Evolutionary conservation across 2,797 vertebrate species (phyloP).

Genomic region (Psittacula derbiana): DNA sequence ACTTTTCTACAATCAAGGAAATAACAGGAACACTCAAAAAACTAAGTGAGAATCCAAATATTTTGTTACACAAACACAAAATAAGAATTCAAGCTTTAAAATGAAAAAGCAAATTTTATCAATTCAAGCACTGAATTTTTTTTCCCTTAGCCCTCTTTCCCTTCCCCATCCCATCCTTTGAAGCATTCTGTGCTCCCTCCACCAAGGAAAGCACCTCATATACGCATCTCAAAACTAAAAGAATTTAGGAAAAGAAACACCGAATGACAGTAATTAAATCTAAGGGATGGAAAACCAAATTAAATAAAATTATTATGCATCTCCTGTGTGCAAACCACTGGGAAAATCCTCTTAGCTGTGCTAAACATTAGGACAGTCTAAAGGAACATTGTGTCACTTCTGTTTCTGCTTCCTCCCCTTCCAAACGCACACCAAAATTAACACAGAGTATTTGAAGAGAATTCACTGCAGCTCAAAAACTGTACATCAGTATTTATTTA

Average conservation of each 20-base stretch:
- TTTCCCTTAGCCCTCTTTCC: neutral
- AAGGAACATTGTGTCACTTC: neutral
- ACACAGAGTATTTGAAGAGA: neutral
- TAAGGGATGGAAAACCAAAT: neutral
- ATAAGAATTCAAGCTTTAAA: neutral
- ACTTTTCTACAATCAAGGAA: neutral
- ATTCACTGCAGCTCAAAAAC: neutral
- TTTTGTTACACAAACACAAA: neutral
- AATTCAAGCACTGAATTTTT: neutral
- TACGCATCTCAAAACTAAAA: neutral
- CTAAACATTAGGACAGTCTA: neutral
- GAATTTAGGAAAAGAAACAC: neutral
- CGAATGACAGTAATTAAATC: neutral
- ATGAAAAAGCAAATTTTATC: neutral
- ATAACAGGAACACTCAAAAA: neutral
- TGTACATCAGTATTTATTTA: neutral
- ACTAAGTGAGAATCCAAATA: neutral
- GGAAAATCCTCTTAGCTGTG: neutral
- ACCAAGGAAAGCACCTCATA: neutral
- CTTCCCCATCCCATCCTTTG: neutral
- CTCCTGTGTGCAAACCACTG: neutral
- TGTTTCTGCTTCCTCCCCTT: neutral
- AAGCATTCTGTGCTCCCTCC: neutral
- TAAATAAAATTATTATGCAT: neutral
- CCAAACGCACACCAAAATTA: neutral